Evolutionary conservation across 1,140 invertebrate species (phyloP).

Genomic region (Drosophila orena): DNA sequence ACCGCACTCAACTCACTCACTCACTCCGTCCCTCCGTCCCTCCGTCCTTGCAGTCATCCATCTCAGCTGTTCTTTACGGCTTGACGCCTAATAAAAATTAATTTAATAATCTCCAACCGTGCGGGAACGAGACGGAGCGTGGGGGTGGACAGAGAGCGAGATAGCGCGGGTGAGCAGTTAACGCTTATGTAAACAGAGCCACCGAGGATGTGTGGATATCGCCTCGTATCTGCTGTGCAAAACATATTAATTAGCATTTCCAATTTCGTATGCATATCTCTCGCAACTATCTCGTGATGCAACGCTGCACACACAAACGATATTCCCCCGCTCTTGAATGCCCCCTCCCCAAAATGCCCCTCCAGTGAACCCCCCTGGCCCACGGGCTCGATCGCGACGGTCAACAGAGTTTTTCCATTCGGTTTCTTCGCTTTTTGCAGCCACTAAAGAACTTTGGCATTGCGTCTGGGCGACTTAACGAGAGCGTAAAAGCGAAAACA

Average conservation of each 20-base stretch:
- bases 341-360: too few species aligned
- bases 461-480: slow-evolving; percentile 75
- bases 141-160: background rate
- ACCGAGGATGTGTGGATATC: slow-evolving; percentile 64
- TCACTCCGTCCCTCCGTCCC: slow-evolving; percentile 4
- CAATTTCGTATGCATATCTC: slow-evolving; percentile 80
- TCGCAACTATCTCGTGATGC: slow-evolving; percentile 75
- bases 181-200: slow-evolving; percentile 76
- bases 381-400: slow-evolving; percentile 49
- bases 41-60: slow-evolving; percentile 22
- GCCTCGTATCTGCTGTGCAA: slow-evolving; percentile 73
- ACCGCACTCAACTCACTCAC: slow-evolving; percentile 19
- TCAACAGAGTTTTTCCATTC: slow-evolving; percentile 59
- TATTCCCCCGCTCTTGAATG: background rate
- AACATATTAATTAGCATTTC: slow-evolving; percentile 83
- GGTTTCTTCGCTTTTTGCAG: slow-evolving; percentile 28
- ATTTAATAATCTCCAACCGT: slow-evolving; percentile 68
- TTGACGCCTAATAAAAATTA: slow-evolving; percentile 82
- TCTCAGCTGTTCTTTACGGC: slow-evolving; percentile 79
- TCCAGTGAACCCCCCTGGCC: slow-evolving; percentile 9
- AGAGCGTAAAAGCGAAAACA: slow-evolving; percentile 83
- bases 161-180: slow-evolving; percentile 59
- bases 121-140: slow-evolving; percentile 3
- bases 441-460: slow-evolving; percentile 63
- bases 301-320: slow-evolving; percentile 69